A percentile compares a stretch with the other conserved stretches of the same genome.
Conservation (phyloP, 1,140 invertebrate genomes). For the Apis cerana region DNA sequence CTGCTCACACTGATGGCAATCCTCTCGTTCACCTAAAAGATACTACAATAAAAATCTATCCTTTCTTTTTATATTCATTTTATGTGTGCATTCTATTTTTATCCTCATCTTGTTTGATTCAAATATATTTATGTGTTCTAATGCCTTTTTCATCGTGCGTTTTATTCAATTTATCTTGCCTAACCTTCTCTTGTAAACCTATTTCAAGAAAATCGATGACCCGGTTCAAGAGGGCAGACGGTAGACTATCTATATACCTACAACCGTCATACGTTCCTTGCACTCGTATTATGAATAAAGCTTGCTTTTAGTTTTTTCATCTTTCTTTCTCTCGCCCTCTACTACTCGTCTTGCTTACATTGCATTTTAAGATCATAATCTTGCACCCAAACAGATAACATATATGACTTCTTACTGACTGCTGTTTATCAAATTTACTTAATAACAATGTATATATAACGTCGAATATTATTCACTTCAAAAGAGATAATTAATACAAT, state of each 20-base stretch:
- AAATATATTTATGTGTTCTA: neutral
- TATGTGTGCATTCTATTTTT: neutral
- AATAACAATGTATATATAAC: neutral
- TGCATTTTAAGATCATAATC: neutral
- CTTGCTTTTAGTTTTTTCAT: neutral
- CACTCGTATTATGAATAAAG: constrained; percentile 24
- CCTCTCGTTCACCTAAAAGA: constrained; percentile 78
- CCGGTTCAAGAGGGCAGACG: constrained; percentile 60
- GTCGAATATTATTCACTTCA: neutral
- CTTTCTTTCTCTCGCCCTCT: constrained; percentile 13
- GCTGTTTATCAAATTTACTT: neutral
- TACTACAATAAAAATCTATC: constrained; percentile 24
- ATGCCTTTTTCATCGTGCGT: constrained; percentile 2
- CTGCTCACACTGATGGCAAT: constrained; percentile 79
- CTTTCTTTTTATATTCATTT: neutral
- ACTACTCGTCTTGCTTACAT: neutral
- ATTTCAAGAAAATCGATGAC: constrained; percentile 69
- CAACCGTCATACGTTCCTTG: constrained; percentile 25
- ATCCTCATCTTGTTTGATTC: neutral
- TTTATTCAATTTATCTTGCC: constrained; percentile 58
- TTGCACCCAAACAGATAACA: neutral
- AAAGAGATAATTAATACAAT: neutral
- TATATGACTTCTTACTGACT: neutral
- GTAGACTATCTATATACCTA: constrained; percentile 47
- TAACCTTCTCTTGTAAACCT: constrained; percentile 59